phyloP scores from a whole-genome alignment of 2,888 invertebrate genomes.

The Candidula unifasciata region DNA sequence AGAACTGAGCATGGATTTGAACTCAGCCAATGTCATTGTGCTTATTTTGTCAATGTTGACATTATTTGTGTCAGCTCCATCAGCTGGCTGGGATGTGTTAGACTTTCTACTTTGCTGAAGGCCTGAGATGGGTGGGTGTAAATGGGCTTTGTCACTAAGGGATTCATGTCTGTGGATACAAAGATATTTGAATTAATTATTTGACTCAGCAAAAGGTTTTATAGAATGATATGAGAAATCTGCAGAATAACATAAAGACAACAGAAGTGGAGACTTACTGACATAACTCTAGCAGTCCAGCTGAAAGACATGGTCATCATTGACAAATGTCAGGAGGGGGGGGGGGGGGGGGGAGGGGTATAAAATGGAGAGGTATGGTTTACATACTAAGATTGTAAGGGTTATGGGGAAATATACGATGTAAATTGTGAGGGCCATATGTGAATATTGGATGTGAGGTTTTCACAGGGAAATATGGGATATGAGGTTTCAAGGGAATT shows the following conservation, averaged over 20 bases:
- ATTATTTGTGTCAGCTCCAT: conserved; percentile 49
- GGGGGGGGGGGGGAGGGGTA: no score
- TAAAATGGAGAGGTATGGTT: no score
- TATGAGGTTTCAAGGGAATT: no score
- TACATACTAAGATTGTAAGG: no score
- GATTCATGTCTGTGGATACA: conserved; percentile 41
- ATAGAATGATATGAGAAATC: not conserved
- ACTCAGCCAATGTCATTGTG: conserved; percentile 72
- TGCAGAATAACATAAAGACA: no score
- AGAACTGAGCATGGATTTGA: conserved; percentile 68
- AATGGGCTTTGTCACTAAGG: conserved; percentile 28
- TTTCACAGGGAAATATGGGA: no score
- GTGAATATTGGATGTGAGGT: no score
- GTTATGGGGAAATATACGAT: no score
- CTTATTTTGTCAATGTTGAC: conserved; percentile 68
- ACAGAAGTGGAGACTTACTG: not conserved
- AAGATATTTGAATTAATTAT: not conserved
- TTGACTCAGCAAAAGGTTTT: not conserved
- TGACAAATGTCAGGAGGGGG: not conserved
- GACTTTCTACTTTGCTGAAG: not conserved
- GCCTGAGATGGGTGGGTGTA: not conserved
- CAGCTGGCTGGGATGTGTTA: not conserved
- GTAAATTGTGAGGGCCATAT: no score
- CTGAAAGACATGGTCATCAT: not conserved
- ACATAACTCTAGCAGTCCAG: not conserved